phyloP scores from a whole-genome alignment of 1,140 invertebrate genomes.

The Holcopasites calliopsidis region DNA sequence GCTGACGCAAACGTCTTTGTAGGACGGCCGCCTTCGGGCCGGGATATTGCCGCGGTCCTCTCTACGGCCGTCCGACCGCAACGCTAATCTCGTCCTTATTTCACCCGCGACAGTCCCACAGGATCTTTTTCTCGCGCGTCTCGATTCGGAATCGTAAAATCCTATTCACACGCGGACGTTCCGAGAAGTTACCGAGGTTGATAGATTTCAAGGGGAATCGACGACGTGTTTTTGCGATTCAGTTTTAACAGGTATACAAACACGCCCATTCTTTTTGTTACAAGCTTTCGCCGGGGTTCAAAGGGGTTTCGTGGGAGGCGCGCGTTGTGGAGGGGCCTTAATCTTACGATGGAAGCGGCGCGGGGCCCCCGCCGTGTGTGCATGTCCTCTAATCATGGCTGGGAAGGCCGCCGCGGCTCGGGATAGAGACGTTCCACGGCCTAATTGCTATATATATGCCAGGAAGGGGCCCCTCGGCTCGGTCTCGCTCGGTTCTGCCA shows the following conservation, averaged over 20 bases:
- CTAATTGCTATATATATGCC: constrained; percentile 72
- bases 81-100: constrained; percentile 56
- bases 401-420: constrained; percentile 62
- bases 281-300: neutral
- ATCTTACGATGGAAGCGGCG: constrained; percentile 48
- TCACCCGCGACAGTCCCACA: constrained; percentile 6
- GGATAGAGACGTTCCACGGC: constrained; percentile 73
- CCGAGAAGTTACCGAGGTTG: no score
- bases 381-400: constrained; percentile 71
- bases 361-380: constrained; percentile 55
- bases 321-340: constrained; percentile 56
- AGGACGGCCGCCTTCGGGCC: constrained; percentile 21
- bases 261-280: neutral
- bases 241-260: neutral
- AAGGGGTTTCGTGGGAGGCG: neutral
- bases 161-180: constrained; percentile 34
- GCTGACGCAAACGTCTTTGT: constrained; percentile 52
- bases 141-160: constrained; percentile 15
- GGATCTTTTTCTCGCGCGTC: constrained; percentile 36
- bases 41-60: constrained; percentile 46
- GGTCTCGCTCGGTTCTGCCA: constrained; percentile 61
- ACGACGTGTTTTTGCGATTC: no score
- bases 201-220: no score
- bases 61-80: constrained; percentile 54
- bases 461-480: constrained; percentile 34